phyloP scores from a whole-genome alignment of 1,140 invertebrate species.

The Heliconius congener region DNA sequence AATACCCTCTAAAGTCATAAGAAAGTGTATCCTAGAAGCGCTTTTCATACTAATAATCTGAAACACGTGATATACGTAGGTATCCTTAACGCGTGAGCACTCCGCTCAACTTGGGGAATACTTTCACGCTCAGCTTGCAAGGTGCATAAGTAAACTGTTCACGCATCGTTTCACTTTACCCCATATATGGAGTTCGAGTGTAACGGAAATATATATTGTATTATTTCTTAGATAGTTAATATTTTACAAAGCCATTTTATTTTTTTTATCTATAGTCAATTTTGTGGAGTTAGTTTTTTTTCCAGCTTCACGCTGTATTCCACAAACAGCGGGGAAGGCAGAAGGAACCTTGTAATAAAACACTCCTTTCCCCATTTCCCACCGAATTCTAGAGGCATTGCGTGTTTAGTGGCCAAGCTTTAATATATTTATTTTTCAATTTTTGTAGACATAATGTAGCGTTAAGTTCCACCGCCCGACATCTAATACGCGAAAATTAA shows the following conservation, averaged over 20 bases:
- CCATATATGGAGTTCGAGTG: constrained; percentile 1
- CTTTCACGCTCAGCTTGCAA: constrained; percentile 17
- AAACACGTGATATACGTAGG: background rate
- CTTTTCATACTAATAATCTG: background rate
- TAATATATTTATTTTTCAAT: too few species aligned
- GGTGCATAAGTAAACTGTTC: constrained; percentile 30
- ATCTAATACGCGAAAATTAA: too few species aligned
- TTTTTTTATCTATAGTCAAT: background rate
- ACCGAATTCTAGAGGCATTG: too few species aligned
- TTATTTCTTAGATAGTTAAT: background rate
- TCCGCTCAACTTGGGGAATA: constrained; percentile 10
- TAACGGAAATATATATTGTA: background rate
- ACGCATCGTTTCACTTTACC: constrained; percentile 19
- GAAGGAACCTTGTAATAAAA: too few species aligned
- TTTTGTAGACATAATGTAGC: too few species aligned
- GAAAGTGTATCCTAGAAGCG: background rate
- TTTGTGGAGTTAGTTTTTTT: background rate
- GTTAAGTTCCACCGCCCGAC: too few species aligned
- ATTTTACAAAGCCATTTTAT: background rate
- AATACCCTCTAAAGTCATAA: background rate
- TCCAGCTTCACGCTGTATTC: too few species aligned
- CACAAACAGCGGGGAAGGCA: too few species aligned
- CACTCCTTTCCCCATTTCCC: too few species aligned
- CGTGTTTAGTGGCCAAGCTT: too few species aligned
- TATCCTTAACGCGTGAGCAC: constrained; percentile 44